A percentile compares a stretch with the other conserved stretches of the same genome.
Evolutionary conservation across 1,140 invertebrate species (phyloP).

Genomic region (Coptotermes formosanus): DNA sequence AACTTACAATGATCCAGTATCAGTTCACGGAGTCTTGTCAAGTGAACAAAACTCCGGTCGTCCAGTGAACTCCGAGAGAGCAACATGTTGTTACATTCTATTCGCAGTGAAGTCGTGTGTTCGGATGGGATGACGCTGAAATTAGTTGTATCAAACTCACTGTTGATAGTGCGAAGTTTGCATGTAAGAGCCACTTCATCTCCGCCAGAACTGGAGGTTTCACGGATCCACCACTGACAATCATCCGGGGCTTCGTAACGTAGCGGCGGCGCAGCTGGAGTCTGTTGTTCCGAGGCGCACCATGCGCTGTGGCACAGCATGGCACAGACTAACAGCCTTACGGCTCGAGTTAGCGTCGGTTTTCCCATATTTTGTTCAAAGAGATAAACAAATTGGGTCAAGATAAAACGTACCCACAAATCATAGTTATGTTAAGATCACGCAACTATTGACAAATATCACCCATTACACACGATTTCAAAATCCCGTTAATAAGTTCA

Average conservation of each 20-base stretch:
- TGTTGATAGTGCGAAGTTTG: conserved; percentile 74
- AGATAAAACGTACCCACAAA: neutral
- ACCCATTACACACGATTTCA: neutral
- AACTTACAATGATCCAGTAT: conserved; percentile 84
- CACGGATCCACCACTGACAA: conserved; percentile 66
- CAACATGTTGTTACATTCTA: conserved; percentile 74
- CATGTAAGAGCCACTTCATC: conserved; percentile 77
- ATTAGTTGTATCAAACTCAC: conserved; percentile 81
- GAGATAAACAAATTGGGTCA: neutral
- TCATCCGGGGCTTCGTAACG: conserved; percentile 80
- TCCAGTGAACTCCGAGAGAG: conserved; percentile 70
- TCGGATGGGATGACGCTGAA: conserved; percentile 82
- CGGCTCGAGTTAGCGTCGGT: neutral
- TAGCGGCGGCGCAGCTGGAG: conserved; percentile 55
- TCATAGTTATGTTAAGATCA: neutral
- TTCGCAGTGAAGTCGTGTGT: conserved; percentile 74
- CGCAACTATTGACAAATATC: neutral
- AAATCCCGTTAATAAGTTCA: neutral
- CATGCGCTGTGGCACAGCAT: neutral
- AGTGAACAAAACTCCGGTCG: conserved; percentile 74
- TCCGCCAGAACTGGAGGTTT: conserved; percentile 37
- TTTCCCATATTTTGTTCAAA: neutral
- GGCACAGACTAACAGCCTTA: neutral
- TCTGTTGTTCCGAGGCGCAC: conserved; percentile 37
- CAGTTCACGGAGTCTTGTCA: conserved; percentile 73